phyloP scores from a whole-genome alignment of 1,140 invertebrate genomes.

The Hypsibius dujardini region DNA sequence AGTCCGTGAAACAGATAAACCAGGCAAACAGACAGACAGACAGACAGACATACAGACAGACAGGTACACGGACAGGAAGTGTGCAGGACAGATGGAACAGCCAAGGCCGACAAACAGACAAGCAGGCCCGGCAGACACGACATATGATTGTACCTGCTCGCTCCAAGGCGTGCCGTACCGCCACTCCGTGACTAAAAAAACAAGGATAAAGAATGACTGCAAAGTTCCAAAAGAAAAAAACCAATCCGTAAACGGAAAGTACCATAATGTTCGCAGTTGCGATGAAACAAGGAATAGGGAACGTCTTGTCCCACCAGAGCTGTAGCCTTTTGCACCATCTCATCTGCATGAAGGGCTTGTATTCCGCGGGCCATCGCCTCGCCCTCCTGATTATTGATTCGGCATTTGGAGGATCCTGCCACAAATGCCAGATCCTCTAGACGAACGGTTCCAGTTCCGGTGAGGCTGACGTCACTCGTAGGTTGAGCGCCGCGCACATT shows the following conservation, averaged over 20 bases:
- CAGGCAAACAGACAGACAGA: too few species aligned
- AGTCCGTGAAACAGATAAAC: too few species aligned
- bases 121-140: too few species aligned
- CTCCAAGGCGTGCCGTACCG: not conserved
- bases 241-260: too few species aligned
- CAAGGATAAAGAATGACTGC: too few species aligned
- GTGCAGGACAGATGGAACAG: too few species aligned
- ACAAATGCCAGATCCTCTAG: not conserved
- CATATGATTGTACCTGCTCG: not conserved
- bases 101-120: too few species aligned
- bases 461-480: not conserved
- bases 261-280: slow-evolving; percentile 2
- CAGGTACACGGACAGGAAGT: too few species aligned
- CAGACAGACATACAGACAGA: too few species aligned
- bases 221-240: too few species aligned
- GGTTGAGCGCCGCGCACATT: not conserved
- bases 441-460: not conserved
- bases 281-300: not conserved
- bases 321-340: not conserved
- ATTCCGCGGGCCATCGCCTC: not conserved
- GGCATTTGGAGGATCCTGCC: not conserved
- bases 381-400: not conserved
- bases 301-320: not conserved
- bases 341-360: not conserved
- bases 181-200: not conserved